A percentile compares a stretch with the other conserved stretches of the same genome.
These are phyloP conservation scores for Siniperca knerii DNA, from an alignment of 2,113 vertebrate species.

Conservation along the genomic window DNA sequence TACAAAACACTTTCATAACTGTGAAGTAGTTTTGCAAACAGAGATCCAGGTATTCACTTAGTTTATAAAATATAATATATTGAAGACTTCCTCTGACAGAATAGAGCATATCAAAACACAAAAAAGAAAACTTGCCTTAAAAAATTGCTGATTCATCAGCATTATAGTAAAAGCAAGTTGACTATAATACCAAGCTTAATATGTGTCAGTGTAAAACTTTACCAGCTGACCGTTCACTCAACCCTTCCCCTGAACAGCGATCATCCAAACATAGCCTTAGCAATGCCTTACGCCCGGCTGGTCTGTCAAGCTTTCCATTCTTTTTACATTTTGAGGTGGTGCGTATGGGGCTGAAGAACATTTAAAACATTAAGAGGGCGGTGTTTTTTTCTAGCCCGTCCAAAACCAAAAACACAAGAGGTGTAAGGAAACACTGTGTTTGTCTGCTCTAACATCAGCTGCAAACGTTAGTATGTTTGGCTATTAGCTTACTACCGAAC, in stretches of 20 bases:
- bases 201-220: neutral
- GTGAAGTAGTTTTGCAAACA: slow-evolving; percentile 46
- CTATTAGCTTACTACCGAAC: neutral
- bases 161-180: neutral
- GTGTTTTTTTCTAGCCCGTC: neutral
- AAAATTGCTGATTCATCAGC: neutral
- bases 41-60: slow-evolving; percentile 38
- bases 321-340: neutral
- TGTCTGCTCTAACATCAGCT: neutral
- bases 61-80: slow-evolving; percentile 6
- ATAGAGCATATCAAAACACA: neutral
- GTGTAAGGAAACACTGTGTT: neutral
- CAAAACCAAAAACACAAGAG: neutral
- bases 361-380: neutral
- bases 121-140: neutral
- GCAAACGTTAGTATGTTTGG: neutral
- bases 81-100: neutral
- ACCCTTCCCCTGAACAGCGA: neutral
- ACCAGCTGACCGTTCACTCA: neutral
- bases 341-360: neutral
- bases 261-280: neutral
- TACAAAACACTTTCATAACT: slow-evolving; percentile 41
- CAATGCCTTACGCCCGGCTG: no score
- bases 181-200: neutral
- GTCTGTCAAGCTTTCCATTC: neutral